Evolutionary conservation across 2,797 vertebrate species (phyloP).

Genomic region (Silurus lanzhouensis): DNA sequence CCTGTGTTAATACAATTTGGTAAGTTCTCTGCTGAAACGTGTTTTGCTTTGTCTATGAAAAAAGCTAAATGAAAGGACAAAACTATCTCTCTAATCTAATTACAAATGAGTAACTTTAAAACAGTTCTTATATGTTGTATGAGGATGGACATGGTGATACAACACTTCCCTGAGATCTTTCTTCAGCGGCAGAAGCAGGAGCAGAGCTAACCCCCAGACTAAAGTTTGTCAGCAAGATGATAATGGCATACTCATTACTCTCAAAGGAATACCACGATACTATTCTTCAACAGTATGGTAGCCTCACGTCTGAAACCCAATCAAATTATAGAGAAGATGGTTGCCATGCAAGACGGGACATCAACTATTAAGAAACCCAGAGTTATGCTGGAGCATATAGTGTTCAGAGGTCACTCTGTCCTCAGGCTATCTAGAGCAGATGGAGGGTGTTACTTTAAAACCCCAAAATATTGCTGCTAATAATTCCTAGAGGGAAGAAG

Average conservation of each 20-base stretch:
- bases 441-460: background rate
- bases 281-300: background rate
- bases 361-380: background rate
- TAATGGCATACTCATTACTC: background rate
- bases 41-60: background rate
- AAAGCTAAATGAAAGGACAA: background rate
- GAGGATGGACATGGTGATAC: background rate
- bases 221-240: background rate
- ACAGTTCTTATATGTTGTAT: background rate
- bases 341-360: background rate
- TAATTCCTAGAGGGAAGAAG: background rate
- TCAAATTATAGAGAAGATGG: background rate
- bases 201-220: background rate
- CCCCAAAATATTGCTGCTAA: constrained; percentile 4
- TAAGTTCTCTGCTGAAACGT: background rate
- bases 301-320: background rate
- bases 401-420: background rate
- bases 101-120: background rate
- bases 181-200: background rate
- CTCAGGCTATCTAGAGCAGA: background rate
- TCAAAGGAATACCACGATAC: background rate
- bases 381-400: background rate
- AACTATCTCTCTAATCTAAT: background rate
- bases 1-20: background rate
- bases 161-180: background rate